phyloP scores from a whole-genome alignment of 1,140 invertebrate genomes.

The Ditylenchus dipsaci region DNA sequence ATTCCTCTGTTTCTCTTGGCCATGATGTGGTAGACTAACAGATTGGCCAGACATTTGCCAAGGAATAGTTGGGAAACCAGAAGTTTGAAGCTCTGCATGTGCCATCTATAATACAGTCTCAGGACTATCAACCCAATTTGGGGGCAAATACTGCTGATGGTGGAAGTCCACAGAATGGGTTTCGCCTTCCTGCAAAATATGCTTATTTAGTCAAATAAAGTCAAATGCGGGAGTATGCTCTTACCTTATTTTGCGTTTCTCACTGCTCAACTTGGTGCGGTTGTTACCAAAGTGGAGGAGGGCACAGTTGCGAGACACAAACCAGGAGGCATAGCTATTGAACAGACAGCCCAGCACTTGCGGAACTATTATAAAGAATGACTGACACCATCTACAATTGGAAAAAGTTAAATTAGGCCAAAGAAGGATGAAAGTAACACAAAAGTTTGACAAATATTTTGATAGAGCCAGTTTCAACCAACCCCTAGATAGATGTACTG shows the following conservation, averaged over 20 bases:
- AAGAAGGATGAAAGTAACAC: too few relatives aligned
- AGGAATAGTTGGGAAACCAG: constrained; percentile 11
- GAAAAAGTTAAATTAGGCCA: constrained; percentile 4
- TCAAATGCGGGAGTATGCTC: neutral
- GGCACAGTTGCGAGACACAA: constrained; percentile 16
- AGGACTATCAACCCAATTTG: constrained; percentile 9
- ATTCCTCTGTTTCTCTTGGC: neutral
- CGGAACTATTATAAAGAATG: constrained; percentile 16
- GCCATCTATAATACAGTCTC: constrained; percentile 14
- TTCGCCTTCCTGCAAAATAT: constrained; percentile 25
- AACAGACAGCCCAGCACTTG: constrained; percentile 12
- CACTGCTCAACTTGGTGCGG: constrained; percentile 14
- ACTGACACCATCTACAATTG: constrained; percentile 28
- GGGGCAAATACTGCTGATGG: constrained; percentile 3
- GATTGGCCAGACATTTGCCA: constrained; percentile 17
- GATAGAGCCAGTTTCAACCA: too few relatives aligned
- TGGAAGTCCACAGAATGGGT: constrained; percentile 4
- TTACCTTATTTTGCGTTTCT: constrained; percentile 29
- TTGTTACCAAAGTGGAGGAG: constrained; percentile 28
- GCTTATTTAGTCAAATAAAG: constrained; percentile 7
- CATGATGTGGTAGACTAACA: constrained; percentile 13
- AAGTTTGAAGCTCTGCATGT: constrained; percentile 12
- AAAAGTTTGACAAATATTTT: too few relatives aligned
- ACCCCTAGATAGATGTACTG: too few relatives aligned
- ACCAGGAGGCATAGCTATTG: constrained; percentile 16